Evolutionary conservation across 2,888 invertebrate genomes (phyloP), one percentile per base, ranked within the genome.

Genomic region (Drosophila prostipennis): DNA sequence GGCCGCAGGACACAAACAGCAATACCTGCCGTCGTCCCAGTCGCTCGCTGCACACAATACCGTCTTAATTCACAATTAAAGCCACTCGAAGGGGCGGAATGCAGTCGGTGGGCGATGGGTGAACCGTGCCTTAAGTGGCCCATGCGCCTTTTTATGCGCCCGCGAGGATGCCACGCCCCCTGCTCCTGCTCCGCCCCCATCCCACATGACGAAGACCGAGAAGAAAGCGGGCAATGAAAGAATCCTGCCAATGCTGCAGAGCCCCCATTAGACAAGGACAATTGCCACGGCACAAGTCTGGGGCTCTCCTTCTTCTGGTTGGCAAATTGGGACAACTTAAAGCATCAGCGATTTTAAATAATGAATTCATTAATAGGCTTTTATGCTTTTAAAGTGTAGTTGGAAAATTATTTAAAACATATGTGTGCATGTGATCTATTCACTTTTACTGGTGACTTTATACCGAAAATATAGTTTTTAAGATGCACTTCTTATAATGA

Each of bases 1-100:
- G 59, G 63, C 55, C 37, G 70, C 56, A 43, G 63, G 61, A 39
- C 57, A 42, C 11, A 64, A 32, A 34, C 36, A 26, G 68, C 73
- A 11, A 32, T 58, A 63, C 39, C 59, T 67, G 10, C 23, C 46
- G 48, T 34, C 32, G 53, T 57, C 32, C 5, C 26, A 59, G 40
- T 42, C 14, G 3, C 70, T 43, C 54, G 51, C 63, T 23, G 58
- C 86, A 90, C 26, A 26, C 91, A 90, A 90, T 91, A 90, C 89
- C 79, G 88, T 82, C 91, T 91, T 90, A 91, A 90, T 90, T 90
- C 88, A 90, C 91, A 90, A 91, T 89, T 90, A 90, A 91, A 91
- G 81, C 89, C 91, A 80, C 91, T 90, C 80, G 71, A 84, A 69
- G 67, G 75, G 73, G 32, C 46, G 36, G 8, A 53, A 26, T 19